These are phyloP conservation scores for Orius insidiosus DNA, from an alignment of 1,140 invertebrate genomes.

Conservation along the genomic window DNA sequence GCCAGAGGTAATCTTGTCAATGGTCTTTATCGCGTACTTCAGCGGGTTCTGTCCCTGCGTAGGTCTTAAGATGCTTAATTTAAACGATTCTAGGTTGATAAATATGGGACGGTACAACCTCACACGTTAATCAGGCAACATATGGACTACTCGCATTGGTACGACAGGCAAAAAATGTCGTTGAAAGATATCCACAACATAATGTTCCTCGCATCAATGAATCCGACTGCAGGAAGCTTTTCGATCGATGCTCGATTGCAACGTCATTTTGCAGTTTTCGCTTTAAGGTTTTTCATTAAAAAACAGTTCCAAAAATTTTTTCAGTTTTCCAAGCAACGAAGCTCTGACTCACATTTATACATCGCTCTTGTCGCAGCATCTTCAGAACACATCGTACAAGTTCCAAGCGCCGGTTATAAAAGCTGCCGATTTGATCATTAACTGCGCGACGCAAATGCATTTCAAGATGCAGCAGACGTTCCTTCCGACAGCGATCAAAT, in stretches of 20 bases:
- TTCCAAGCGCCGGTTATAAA: slow-evolving; percentile 41
- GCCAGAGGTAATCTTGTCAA: too few species aligned
- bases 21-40: too few species aligned
- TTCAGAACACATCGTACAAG: slow-evolving; percentile 47
- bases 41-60: too few species aligned
- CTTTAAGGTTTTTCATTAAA: slow-evolving; percentile 49
- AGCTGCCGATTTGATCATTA: slow-evolving; percentile 40
- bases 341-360: slow-evolving; percentile 69
- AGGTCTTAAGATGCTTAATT: too few species aligned
- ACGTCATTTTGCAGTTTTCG: slow-evolving; percentile 85
- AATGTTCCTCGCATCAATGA: slow-evolving; percentile 93
- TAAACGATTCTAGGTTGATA: slow-evolving; percentile 58
- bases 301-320: slow-evolving; percentile 5
- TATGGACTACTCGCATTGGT: slow-evolving; percentile 89
- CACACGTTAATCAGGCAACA: slow-evolving; percentile 87
- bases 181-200: slow-evolving; percentile 87
- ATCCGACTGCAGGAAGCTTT: slow-evolving; percentile 88
- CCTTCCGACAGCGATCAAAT: slow-evolving; percentile 82
- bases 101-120: slow-evolving; percentile 86
- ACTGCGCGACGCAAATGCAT: slow-evolving; percentile 60
- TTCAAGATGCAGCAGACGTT: slow-evolving; percentile 56
- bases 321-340: slow-evolving; percentile 63
- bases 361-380: slow-evolving; percentile 62
- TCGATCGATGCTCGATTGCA: slow-evolving; percentile 83
- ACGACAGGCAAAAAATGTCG: slow-evolving; percentile 66